Conservation (phyloP, 2,888 invertebrate species). For the Cheilosia variabilis region DNA sequence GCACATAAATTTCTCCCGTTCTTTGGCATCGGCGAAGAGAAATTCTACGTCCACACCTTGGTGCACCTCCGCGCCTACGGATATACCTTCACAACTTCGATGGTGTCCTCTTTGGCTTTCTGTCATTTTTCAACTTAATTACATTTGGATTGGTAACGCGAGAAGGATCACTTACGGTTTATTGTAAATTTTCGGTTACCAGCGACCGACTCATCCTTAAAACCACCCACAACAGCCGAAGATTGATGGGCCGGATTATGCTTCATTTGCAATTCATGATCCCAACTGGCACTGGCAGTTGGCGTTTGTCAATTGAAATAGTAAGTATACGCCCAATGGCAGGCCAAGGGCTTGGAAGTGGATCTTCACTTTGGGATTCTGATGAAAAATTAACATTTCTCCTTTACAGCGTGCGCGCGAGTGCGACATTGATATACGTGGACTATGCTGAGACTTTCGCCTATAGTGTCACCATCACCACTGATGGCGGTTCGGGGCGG, state of each 20-base stretch:
- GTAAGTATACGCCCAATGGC: conserved; percentile 62
- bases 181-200: conserved; percentile 25
- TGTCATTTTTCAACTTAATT: conserved; percentile 75
- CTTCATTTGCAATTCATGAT: conserved; percentile 73
- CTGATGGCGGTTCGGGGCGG: background rate
- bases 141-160: conserved; percentile 74
- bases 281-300: conserved; percentile 25
- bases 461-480: conserved; percentile 3
- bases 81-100: conserved; percentile 44
- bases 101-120: conserved; percentile 68
- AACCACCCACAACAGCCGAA: conserved; percentile 63
- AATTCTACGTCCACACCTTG: conserved; percentile 74
- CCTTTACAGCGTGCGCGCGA: background rate
- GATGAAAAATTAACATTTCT: conserved; percentile 56
- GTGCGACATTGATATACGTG: conserved; percentile 11
- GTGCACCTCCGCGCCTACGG: conserved; percentile 66
- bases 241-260: conserved; percentile 72
- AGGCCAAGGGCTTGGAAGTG: conserved; percentile 38
- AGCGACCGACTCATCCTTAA: conserved; percentile 69
- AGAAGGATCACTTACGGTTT: conserved; percentile 74
- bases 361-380: conserved; percentile 52
- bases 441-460: conserved; percentile 23
- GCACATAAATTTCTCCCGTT: conserved; percentile 70
- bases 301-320: conserved; percentile 60
- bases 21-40: conserved; percentile 39